Evolutionary conservation across 2,797 vertebrate genomes (phyloP).

Genomic region (Mormyrops boulengeri): DNA sequence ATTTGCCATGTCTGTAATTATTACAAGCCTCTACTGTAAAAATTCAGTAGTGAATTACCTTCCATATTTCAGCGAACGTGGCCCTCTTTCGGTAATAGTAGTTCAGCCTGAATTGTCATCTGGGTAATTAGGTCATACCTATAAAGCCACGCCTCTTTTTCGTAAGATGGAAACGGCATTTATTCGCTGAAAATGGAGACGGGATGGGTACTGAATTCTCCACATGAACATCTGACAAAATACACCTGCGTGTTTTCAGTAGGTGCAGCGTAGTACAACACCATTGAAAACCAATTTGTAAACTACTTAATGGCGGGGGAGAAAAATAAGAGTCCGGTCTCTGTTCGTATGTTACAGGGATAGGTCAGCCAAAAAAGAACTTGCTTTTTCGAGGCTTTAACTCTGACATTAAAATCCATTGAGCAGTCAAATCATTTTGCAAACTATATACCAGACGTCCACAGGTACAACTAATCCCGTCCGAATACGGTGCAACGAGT

Average conservation of each 20-base stretch:
- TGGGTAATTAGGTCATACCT: background rate
- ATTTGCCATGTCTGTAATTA: background rate
- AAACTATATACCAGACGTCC: background rate
- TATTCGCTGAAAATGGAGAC: background rate
- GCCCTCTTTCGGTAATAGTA: background rate
- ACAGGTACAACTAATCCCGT: background rate
- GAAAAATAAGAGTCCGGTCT: background rate
- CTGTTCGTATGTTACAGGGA: background rate
- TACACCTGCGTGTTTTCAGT: background rate
- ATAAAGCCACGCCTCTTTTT: background rate
- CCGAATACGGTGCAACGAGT: background rate
- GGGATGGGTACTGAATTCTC: background rate
- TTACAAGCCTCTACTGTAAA: background rate
- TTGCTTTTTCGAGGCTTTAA: background rate
- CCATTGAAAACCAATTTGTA: background rate
- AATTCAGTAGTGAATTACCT: background rate
- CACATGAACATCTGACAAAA: background rate
- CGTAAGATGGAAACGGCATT: background rate
- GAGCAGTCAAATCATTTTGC: background rate
- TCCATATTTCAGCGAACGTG: background rate
- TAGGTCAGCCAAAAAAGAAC: background rate
- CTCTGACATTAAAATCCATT: background rate
- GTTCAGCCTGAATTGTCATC: background rate
- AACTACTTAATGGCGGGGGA: background rate
- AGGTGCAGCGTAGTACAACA: background rate